Evolutionary conservation across 2,888 invertebrate genomes (phyloP), one percentile per base, ranked within the genome.

Genomic region (Junonia oenone): DNA sequence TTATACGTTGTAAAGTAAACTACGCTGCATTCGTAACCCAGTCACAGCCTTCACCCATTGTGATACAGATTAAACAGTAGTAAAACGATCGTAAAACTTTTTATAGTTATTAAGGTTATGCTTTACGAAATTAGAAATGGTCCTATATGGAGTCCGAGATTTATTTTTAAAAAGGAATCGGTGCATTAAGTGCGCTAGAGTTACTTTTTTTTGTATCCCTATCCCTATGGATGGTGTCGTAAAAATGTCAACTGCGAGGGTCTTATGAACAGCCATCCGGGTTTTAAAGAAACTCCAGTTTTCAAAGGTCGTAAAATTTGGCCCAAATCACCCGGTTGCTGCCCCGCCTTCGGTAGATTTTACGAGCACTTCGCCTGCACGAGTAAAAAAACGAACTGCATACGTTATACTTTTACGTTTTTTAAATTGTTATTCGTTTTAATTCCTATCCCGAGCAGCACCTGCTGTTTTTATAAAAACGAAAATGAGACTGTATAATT

Each of bases 61-160:
- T 74, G 67, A 73, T 69, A 68, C 76, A 86, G 83, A 85, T 87
- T 88, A 87, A 87, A 87, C 81, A 83, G 85, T 83, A 84, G 83
- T 89, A 87, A 89, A 88, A 81, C 58, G 59, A 58, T 79, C 81
- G 77, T 89, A 76, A 88, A 88, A 76, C 63, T 78, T 82, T 84
- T 83, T 43, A 85, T 84, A 73, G 77, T 74, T 79, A 78, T 78
- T 73, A 75, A 71, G 74, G 74, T 71, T 71, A 81, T 83, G 82
- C 81, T 82, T 83, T 78, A 76, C 69, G 68, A 80, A 87, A 81
- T 83, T 80, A 73, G 76, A 79, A 82, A 81, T 78, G 72, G 68
- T 66, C 72, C 66, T 81, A 81, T 83, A 83, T 78, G 68, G 68
- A 72, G 75, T 76, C 84, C 80, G 66, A 69, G 70, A 72, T 76